Conservation (phyloP, 2,888 invertebrate species). For the Aricia artaxerxes region DNA sequence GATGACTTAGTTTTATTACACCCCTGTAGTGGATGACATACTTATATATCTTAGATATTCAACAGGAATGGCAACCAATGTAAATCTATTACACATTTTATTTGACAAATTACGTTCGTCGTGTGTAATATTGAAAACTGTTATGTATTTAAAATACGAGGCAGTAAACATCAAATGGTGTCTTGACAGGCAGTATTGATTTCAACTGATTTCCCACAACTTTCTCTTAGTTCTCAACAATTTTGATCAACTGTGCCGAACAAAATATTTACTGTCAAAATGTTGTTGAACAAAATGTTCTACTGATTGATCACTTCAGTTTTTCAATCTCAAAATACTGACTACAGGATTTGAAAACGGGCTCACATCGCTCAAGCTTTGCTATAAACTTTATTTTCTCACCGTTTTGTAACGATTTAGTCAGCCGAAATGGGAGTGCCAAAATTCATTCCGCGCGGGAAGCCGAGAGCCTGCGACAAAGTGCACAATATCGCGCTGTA, state of each 20-base stretch:
- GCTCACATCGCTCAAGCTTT: background rate
- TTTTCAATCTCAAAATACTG: background rate
- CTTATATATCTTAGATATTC: too few relatives aligned
- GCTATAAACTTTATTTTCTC: slow-evolving; percentile 15
- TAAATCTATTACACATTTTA: background rate
- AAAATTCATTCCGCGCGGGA: slow-evolving; percentile 12
- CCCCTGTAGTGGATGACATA: too few relatives aligned
- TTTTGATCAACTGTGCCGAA: background rate
- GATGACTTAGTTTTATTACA: too few relatives aligned
- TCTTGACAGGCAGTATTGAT: background rate
- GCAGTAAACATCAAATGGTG: background rate
- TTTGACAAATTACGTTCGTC: background rate
- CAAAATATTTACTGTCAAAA: background rate
- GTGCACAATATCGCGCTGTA: background rate
- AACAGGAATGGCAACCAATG: background rate
- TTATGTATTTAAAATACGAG: background rate
- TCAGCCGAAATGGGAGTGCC: background rate
- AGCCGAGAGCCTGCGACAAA: background rate
- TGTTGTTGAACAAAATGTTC: background rate
- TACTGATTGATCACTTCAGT: background rate
- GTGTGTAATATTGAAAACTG: background rate
- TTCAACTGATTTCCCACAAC: background rate
- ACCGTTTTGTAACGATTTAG: background rate
- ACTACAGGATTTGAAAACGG: background rate
- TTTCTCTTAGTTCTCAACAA: background rate